These are phyloP conservation scores for Heliothis virescens DNA, from an alignment of 1,140 invertebrate genomes.

Conservation along the genomic window DNA sequence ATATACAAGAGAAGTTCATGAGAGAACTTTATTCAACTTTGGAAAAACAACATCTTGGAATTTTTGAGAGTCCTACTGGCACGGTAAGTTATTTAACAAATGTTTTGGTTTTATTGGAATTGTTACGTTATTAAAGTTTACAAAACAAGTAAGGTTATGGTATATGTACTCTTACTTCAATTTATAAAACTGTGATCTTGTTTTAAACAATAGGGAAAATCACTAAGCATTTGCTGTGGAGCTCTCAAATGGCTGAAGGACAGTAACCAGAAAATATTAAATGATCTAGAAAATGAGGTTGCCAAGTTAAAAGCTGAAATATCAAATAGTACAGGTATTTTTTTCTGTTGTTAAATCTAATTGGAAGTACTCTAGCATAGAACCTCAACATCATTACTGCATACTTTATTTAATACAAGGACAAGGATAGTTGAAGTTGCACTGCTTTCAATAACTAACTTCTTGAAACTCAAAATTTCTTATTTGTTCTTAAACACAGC, in stretches of 20 bases:
- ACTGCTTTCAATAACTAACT: no score
- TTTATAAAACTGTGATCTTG: no score
- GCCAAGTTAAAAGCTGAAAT: constrained; percentile 86
- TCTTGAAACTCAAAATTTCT: no score
- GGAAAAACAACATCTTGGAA: constrained; percentile 93
- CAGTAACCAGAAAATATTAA: constrained; percentile 87
- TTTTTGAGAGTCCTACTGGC: constrained; percentile 99
- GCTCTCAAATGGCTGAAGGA: constrained; percentile 94
- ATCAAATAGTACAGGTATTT: constrained; percentile 68
- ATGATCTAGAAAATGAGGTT: constrained; percentile 86
- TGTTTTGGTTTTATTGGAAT: no score
- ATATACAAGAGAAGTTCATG: constrained; percentile 97
- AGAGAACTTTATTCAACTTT: constrained; percentile 92
- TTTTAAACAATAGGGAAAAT: constrained; percentile 92
- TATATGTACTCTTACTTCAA: no score
- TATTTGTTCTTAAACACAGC: constrained; percentile 56
- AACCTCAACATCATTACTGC: no score
- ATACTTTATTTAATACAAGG: no score
- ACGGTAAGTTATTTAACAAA: constrained; percentile 88
- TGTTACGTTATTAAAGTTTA: no score
- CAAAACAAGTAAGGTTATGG: background rate
- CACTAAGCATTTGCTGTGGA: constrained; percentile 97
- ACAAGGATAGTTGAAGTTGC: no score
- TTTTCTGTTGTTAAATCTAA: background rate
- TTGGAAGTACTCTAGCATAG: no score